Percentiles rank a stretch among this genome's conserved stretches.
phyloP scores from a whole-genome alignment of 2,113 vertebrate genomes.

The Podocnemis expansa region DNA sequence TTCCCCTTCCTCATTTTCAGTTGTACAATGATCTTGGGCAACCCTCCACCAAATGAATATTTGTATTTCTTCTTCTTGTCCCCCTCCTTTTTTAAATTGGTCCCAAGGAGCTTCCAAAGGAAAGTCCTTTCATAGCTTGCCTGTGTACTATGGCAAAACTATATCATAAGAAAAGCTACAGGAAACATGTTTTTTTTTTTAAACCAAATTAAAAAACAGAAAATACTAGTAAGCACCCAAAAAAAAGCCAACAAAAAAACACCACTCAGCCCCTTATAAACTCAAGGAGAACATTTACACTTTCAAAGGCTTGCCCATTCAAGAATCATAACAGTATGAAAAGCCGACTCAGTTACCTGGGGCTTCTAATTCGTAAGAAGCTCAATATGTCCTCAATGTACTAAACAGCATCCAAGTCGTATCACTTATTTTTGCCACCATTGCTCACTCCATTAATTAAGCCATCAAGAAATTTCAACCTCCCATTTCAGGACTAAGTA shows the following conservation, averaged over 20 bases:
- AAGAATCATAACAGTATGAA: neutral
- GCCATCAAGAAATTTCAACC: neutral
- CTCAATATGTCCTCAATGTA: neutral
- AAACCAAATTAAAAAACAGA: neutral
- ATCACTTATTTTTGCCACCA: neutral
- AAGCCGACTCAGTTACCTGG: neutral
- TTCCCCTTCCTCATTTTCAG: neutral
- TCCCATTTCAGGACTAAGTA: neutral
- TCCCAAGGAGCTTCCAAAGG: neutral
- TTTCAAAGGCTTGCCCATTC: neutral
- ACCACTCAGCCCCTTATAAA: neutral
- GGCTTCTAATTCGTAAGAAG: neutral
- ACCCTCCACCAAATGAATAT: neutral
- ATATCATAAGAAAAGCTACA: neutral
- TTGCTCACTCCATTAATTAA: neutral
- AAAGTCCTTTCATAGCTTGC: accelerated
- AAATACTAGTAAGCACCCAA: neutral
- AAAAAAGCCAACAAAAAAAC: neutral
- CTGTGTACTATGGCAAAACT: neutral
- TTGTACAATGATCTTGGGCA: neutral
- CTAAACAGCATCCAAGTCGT: neutral
- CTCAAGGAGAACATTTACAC: neutral
- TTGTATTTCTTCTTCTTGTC: accelerated
- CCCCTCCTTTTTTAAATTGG: accelerated
- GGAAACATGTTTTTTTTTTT: neutral